Percentiles rank a stretch among this genome's conserved stretches.
Conservation (phyloP, 2,888 invertebrate species). For the Amblyjoppa proteus region DNA sequence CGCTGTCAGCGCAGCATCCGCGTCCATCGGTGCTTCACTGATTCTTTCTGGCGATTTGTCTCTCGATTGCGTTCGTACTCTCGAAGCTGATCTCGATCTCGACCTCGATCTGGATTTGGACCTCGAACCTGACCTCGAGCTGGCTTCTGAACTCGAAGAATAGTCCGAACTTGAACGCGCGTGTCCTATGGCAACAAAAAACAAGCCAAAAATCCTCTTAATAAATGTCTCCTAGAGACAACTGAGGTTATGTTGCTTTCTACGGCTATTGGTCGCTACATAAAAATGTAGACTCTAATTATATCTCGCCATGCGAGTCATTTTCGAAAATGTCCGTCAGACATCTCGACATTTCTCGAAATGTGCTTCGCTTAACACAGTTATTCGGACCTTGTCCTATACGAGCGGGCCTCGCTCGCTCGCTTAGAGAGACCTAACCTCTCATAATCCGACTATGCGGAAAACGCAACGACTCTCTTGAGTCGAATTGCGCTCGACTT, state of each 20-base stretch:
- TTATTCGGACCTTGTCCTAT: neutral
- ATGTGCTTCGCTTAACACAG: conserved; percentile 17
- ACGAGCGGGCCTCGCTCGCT: too few species aligned
- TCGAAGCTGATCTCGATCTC: neutral
- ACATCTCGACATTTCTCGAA: conserved; percentile 22
- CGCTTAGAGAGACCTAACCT: too few species aligned
- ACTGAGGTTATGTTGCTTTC: conserved; percentile 32
- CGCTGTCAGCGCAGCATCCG: neutral
- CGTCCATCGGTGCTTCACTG: neutral
- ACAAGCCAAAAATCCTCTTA: too few species aligned
- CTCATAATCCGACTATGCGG: too few species aligned
- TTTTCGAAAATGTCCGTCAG: conserved; percentile 22
- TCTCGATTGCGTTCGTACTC: neutral
- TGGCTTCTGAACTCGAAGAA: conserved; percentile 40
- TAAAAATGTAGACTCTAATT: too few species aligned
- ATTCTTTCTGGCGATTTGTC: neutral
- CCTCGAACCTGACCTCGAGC: conserved; percentile 23
- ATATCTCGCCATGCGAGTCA: conserved; percentile 21
- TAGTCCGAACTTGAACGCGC: conserved; percentile 31
- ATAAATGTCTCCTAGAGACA: neutral
- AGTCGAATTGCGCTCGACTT: conserved; percentile 27
- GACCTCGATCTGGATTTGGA: conserved; percentile 9
- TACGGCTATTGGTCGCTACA: too few species aligned
- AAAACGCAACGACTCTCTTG: conserved; percentile 28
- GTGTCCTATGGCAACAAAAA: conserved; percentile 13